Percentiles rank a stretch among this genome's conserved stretches.
These are phyloP conservation scores for Ctena decussata DNA, from an alignment of 2,888 invertebrate genomes.

Conservation along the genomic window DNA sequence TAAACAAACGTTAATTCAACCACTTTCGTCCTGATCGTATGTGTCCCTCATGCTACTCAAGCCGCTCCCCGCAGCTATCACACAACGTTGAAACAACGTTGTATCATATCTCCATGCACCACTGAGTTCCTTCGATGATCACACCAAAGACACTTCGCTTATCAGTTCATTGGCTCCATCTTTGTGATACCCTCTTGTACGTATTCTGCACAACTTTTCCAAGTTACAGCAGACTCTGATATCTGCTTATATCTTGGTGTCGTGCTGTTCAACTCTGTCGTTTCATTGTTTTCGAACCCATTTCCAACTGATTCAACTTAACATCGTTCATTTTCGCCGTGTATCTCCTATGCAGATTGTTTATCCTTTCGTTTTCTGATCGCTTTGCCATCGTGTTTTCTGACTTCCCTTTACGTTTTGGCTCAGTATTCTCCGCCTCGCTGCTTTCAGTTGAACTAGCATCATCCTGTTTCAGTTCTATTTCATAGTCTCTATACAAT, in stretches of 20 bases:
- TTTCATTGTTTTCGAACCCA: background rate
- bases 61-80: too few relatives aligned
- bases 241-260: background rate
- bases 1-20: too few relatives aligned
- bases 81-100: too few relatives aligned
- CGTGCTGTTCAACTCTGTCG: background rate
- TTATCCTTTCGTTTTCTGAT: conserved; percentile 40
- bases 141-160: too few relatives aligned
- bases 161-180: too few relatives aligned
- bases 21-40: too few relatives aligned
- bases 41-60: too few relatives aligned
- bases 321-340: background rate
- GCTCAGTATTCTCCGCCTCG: conserved; percentile 34
- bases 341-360: conserved; percentile 54
- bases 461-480: conserved; percentile 13
- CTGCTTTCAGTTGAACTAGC: background rate
- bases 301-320: background rate
- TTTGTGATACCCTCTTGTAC: too few relatives aligned
- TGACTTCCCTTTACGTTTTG: conserved; percentile 20
- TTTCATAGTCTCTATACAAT: background rate
- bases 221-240: too few relatives aligned
- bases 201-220: too few relatives aligned
- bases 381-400: conserved; percentile 45
- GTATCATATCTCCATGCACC: too few relatives aligned
- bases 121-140: too few relatives aligned